Base-by-base conservation (phyloP, 2,113 vertebrate species). In the Cyrtonyx montezumae region DNA sequence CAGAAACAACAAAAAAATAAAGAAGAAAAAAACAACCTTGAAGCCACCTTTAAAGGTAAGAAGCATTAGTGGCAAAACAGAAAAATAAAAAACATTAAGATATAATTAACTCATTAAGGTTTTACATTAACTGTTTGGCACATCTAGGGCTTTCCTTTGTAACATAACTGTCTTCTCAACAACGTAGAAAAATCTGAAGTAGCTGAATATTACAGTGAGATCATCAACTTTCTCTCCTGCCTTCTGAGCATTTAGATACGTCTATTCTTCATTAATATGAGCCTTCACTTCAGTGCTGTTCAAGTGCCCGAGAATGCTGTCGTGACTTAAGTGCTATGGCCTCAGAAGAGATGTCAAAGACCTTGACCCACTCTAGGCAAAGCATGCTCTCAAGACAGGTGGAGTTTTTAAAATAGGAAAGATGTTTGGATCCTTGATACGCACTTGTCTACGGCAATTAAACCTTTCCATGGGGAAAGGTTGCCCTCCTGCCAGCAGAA, bases 251-350 rank as follows among this genome's bases (percentile, higher is more conserved):
- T 5, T 42, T 62, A 40, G 3, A 34, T n/a, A 58, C 3, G 56
- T 73, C 9, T 9, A 46, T 68, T 65, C 21, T 3, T 1, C 16
- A 7, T 58, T 76, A 88, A 69, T 3, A 48, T 4, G 4, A 92
- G 5, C 36, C 65, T 79, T 43, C 37, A 28, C n/a, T 87, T 87
- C 51, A 76, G 56, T 30, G 62, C 4, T 46, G 10, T 16, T 0
- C 20, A 46, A 78, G 4, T 5, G 26, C 25, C 21, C 16, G 36
- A 30, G n/a, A 91, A 76, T 26, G 45, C 6, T 43, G 4, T 7
- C 1, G 0, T 12, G 34, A 70, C 56, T 17, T 3, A 74, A 87
- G 76, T 0, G 0, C 13, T 79, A 2, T 21, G 19, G 55, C 13
- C 11, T 13, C 28, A 4, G 45, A 69, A 12, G 2, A 28, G 30